These are phyloP conservation scores for Lagothrix lagotricha DNA, from an alignment of 2,797 vertebrate species.

Conservation along the genomic window DNA sequence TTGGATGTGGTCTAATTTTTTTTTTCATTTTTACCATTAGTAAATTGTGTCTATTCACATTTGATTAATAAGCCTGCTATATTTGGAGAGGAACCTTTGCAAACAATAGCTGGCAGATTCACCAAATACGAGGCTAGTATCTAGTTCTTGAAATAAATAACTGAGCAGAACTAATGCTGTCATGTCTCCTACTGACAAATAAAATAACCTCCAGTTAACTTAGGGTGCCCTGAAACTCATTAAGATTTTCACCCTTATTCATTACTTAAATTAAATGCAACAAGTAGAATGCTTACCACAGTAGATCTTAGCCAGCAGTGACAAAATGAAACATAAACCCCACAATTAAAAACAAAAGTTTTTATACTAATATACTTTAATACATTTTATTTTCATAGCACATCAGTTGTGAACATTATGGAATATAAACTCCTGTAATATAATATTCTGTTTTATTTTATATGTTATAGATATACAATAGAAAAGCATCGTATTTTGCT, in stretches of 20 bases:
- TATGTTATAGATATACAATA: neutral
- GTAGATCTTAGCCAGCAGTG: neutral
- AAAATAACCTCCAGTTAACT: conserved; percentile 63
- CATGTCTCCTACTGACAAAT: conserved; percentile 63
- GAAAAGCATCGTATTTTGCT: neutral
- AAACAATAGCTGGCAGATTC: conserved; percentile 10
- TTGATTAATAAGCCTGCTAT: conserved; percentile 54
- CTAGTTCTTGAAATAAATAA: conserved; percentile 42
- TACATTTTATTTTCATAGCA: neutral
- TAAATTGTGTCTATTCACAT: conserved; percentile 25
- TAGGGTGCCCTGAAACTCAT: neutral
- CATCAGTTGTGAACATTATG: neutral
- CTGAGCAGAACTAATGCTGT: conserved; percentile 57
- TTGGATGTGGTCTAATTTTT: neutral
- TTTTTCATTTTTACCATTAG: conserved; percentile 46
- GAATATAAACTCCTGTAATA: neutral
- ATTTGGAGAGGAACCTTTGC: conserved; percentile 40
- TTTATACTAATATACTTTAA: neutral
- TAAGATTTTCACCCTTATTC: conserved; percentile 66
- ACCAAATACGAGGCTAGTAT: conserved; percentile 10
- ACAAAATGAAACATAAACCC: neutral
- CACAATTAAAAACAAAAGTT: neutral
- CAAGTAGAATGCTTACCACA: neutral
- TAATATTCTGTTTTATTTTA: neutral
- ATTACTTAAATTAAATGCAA: conserved; percentile 59